Evolutionary conservation across 1,140 invertebrate genomes (phyloP), one percentile per base, ranked within the genome.

Genomic region (Papilio dardanus): DNA sequence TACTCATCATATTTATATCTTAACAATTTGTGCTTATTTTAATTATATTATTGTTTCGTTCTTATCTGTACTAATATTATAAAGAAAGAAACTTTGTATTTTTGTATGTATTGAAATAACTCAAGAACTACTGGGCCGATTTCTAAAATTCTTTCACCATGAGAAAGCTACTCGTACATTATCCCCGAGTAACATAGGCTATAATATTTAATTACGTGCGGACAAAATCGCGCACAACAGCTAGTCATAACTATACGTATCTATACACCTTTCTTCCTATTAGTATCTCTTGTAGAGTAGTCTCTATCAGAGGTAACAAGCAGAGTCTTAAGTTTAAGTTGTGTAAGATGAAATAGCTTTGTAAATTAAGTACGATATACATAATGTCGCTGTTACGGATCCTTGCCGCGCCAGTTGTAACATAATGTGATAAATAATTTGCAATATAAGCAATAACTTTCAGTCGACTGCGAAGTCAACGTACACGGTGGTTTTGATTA

Each of bases 1-100:
- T 62, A 73, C 10, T 6, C 21, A 58, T 58, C 8, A 73, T 40
- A 69, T 42, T 58, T 16, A 73, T 40, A 69, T 42, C 42, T 40
- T 40, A 21, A 28, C 3, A 40, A 35, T n/a, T 42, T 69, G 19
- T 37, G 19, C 8, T 42, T 10, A 35, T 28, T 21, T 69, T 42
- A n/a, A 42, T 69, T 42, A 28, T 40, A 2, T 14, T 42, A 1
- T 21, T 42, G 21, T 42, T 12, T 28, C 21, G 35, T 12, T 3
- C 0, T 24, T 5, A 16, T 31, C n/a, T n/a, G n/a, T n/a, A n/a
- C n/a, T n/a, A n/a, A n/a, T n/a, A n/a, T n/a, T n/a, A n/a, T n/a
- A n/a, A n/a, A n/a, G n/a, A n/a, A n/a, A n/a, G n/a, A n/a, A n/a
- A n/a, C n/a, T n/a, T n/a, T n/a, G n/a, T n/a, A n/a, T n/a, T n/a